Evolutionary conservation across 2,888 invertebrate species (phyloP).

Genomic region (Acronicta psi): DNA sequence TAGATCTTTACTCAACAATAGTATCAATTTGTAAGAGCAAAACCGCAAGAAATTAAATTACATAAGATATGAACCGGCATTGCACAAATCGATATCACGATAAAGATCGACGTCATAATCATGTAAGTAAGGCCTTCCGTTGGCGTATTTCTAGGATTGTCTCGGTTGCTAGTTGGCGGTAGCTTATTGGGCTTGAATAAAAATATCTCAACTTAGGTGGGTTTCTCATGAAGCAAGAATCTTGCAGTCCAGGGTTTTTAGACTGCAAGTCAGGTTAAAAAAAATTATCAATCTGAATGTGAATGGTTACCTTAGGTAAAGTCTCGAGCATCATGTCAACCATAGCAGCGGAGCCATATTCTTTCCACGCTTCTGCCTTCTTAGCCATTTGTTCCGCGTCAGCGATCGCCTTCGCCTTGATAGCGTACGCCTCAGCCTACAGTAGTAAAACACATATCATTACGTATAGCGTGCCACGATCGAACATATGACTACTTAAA

Average conservation of each 20-base stretch:
- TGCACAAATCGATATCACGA: constrained; percentile 5
- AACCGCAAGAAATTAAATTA: background rate
- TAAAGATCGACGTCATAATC: constrained; percentile 4
- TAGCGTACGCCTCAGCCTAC: constrained; percentile 96
- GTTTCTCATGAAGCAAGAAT: no score
- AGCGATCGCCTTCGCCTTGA: constrained; percentile 97
- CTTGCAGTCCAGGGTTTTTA: background rate
- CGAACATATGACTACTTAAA: constrained; percentile 5
- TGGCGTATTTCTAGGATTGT: no score
- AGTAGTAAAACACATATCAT: constrained; percentile 27
- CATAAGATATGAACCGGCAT: background rate
- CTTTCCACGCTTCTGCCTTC: constrained; percentile 99
- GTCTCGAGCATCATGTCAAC: constrained; percentile 98
- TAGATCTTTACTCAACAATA: background rate
- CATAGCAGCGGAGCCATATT: constrained; percentile 98
- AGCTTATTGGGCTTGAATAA: no score
- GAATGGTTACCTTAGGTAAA: constrained; percentile 94
- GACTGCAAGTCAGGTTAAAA: no score
- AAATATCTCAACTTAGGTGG: no score
- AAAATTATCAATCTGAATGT: background rate
- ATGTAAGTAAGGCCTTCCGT: background rate
- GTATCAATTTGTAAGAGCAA: background rate
- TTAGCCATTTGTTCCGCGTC: constrained; percentile 99
- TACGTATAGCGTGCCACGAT: constrained; percentile 23
- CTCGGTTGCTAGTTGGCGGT: no score